Conservation (phyloP, 2,888 invertebrate species). For the Conus canariensis region DNA sequence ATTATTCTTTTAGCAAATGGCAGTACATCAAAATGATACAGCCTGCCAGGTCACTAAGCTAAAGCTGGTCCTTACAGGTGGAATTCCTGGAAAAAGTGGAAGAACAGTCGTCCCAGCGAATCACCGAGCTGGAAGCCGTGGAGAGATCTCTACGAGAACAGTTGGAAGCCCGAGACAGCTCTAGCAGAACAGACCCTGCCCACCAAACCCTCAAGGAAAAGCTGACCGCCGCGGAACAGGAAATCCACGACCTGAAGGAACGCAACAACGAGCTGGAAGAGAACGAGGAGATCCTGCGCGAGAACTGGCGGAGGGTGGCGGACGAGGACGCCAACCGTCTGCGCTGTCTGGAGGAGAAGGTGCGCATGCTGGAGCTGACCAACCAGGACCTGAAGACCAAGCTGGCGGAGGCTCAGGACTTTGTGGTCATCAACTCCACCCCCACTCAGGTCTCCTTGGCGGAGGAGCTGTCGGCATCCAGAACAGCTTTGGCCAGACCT, state of each 20-base stretch:
- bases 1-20: too few relatives aligned
- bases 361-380: slow-evolving; percentile 59
- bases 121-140: slow-evolving; percentile 65
- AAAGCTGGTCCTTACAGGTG: slow-evolving; percentile 54
- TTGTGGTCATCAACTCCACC: slow-evolving; percentile 56
- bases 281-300: slow-evolving; percentile 66
- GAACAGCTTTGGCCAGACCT: slow-evolving; percentile 29
- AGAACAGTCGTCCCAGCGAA: slow-evolving; percentile 59
- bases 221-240: slow-evolving; percentile 59
- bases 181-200: slow-evolving; percentile 48
- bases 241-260: slow-evolving; percentile 61
- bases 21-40: too few relatives aligned
- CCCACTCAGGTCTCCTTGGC: slow-evolving; percentile 63
- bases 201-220: slow-evolving; percentile 64
- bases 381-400: slow-evolving; percentile 68
- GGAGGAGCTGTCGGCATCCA: slow-evolving; percentile 58
- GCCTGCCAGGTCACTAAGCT: not conserved
- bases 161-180: slow-evolving; percentile 44
- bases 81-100: slow-evolving; percentile 68
- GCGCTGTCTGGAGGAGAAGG: slow-evolving; percentile 67
- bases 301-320: slow-evolving; percentile 71
- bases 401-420: slow-evolving; percentile 63
- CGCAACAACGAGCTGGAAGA: slow-evolving; percentile 70
- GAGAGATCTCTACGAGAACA: slow-evolving; percentile 66
- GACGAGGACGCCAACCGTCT: slow-evolving; percentile 69